Conservation (phyloP, 2,113 vertebrate species). For the Python bivittatus region DNA sequence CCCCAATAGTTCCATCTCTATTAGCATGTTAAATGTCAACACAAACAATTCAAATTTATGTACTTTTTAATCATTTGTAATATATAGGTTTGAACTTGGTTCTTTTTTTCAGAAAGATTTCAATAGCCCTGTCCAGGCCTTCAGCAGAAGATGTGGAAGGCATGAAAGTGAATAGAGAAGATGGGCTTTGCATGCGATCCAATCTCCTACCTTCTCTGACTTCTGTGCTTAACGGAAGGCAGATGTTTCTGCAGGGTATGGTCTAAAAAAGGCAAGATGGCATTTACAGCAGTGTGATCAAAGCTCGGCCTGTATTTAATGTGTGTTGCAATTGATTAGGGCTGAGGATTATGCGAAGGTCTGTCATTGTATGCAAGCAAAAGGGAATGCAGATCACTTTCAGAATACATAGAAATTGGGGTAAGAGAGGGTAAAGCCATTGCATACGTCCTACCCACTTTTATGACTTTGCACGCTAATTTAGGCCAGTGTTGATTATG, state of each 20-base stretch:
- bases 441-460: neutral
- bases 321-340: neutral
- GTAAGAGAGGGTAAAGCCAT: neutral
- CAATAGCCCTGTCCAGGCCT: neutral
- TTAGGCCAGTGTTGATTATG: neutral
- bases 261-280: neutral
- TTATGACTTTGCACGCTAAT: neutral
- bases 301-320: neutral
- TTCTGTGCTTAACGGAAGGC: neutral
- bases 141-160: neutral
- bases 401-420: neutral
- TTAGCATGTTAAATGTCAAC: neutral
- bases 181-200: neutral
- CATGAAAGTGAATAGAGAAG: neutral
- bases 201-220: neutral
- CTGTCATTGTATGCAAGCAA: neutral
- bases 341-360: neutral
- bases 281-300: neutral
- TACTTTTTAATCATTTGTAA: neutral
- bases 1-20: neutral
- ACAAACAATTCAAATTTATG: neutral
- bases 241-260: neutral
- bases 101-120: neutral
- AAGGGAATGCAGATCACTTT: neutral
- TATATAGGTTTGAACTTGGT: neutral